These are phyloP conservation scores for Phyllotis vaccarum DNA, from an alignment of 2,797 vertebrate species.

Conservation along the genomic window DNA sequence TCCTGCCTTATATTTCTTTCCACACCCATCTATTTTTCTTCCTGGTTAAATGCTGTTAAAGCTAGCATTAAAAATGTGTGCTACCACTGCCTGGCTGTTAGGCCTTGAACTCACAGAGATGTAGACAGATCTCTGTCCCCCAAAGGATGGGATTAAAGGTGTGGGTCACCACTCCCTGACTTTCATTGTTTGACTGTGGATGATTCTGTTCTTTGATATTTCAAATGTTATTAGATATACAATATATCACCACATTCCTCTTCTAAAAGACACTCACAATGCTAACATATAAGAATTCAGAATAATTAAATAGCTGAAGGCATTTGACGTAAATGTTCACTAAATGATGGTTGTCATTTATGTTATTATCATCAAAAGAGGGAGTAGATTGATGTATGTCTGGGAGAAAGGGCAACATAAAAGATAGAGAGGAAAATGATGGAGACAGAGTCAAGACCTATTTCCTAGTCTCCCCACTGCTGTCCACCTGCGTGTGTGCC, in stretches of 20 bases:
- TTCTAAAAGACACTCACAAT: not conserved
- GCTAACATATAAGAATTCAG: conserved; percentile 1
- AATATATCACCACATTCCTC: not conserved
- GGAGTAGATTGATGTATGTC: not conserved
- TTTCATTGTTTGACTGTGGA: too few species aligned
- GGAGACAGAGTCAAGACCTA: not conserved
- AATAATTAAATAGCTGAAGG: not conserved
- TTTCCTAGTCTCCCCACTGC: not conserved
- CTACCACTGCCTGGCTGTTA: too few species aligned
- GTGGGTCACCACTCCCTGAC: too few species aligned
- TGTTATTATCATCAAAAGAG: not conserved
- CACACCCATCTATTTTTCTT: too few species aligned
- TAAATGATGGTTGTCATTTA: not conserved
- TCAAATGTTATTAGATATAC: too few species aligned
- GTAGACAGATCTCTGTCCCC: too few species aligned
- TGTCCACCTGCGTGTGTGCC: not conserved
- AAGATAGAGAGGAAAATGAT: not conserved
- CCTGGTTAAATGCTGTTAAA: too few species aligned
- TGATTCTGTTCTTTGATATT: too few species aligned
- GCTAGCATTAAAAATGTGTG: too few species aligned
- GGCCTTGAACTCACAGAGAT: too few species aligned
- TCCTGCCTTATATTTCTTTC: too few species aligned
- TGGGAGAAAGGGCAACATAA: not conserved
- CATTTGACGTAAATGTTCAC: not conserved
- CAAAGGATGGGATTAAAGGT: too few species aligned